Percentiles rank a stretch among this genome's conserved stretches.
Evolutionary conservation across 2,113 vertebrate genomes (phyloP).

Genomic region (Jacana jacana): DNA sequence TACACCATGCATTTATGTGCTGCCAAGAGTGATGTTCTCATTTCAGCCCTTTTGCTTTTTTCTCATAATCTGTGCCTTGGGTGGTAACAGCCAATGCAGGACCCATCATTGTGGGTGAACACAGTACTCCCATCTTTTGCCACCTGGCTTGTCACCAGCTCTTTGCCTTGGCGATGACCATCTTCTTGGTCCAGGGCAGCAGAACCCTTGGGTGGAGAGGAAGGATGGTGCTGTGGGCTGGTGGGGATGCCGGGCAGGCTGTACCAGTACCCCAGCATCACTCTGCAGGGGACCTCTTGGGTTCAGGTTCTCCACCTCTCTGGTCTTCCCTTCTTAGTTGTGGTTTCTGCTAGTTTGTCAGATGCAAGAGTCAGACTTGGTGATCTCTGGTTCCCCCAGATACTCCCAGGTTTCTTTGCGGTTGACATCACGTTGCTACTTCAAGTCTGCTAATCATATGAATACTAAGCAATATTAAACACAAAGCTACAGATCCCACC

Average conservation of each 20-base stretch:
- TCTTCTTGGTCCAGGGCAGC: not conserved
- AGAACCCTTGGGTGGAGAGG: too few relatives aligned
- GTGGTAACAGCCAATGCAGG: not conserved
- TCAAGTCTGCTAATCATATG: not conserved
- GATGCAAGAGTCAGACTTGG: not conserved
- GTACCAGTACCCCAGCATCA: not conserved
- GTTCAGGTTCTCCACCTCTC: not conserved
- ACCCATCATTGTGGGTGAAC: not conserved
- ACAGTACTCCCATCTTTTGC: not conserved
- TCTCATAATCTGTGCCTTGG: accelerated
- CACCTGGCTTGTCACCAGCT: not conserved
- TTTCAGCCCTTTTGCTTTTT: not conserved
- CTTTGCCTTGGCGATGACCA: not conserved
- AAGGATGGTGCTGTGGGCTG: not conserved
- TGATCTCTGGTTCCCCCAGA: not conserved
- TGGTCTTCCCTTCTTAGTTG: not conserved
- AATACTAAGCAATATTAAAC: not conserved
- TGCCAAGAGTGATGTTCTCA: not conserved
- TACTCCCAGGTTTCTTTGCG: not conserved
- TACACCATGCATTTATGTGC: not conserved
- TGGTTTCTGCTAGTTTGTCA: not conserved
- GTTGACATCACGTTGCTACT: not conserved
- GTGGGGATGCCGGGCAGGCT: not conserved
- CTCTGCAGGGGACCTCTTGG: not conserved
- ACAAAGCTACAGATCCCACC: not conserved